These are phyloP conservation scores for Colletes gigas DNA, from an alignment of 1,140 invertebrate genomes.

Conservation along the genomic window DNA sequence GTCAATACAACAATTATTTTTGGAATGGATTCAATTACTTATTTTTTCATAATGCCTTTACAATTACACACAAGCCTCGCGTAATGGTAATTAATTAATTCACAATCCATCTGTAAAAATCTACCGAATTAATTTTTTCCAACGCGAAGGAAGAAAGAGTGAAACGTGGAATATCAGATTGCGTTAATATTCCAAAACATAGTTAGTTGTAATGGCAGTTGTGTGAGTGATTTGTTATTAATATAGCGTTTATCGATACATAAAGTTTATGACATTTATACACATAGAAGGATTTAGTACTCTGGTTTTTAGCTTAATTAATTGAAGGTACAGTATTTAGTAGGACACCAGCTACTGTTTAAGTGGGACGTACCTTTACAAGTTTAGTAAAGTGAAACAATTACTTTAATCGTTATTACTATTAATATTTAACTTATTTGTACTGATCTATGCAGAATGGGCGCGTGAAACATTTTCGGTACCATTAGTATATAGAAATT, in stretches of 20 bases:
- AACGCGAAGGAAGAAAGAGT: conserved; percentile 32
- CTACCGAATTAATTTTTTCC: conserved; percentile 14
- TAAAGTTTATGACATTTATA: conserved; percentile 63
- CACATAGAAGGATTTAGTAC: conserved; percentile 55
- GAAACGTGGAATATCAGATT: conserved; percentile 11
- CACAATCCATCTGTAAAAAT: conserved; percentile 24
- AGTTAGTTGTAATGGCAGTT: conserved; percentile 64
- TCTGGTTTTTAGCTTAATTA: conserved; percentile 57
- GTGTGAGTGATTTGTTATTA: conserved; percentile 57
- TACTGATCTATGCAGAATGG: conserved; percentile 68
- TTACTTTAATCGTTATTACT: conserved; percentile 56
- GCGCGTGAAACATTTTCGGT: conserved; percentile 51
- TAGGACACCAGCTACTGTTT: conserved; percentile 65
- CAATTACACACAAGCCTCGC: conserved; percentile 23
- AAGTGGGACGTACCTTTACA: conserved; percentile 59
- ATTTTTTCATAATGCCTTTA: not conserved
- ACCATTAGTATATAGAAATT: conserved; percentile 34
- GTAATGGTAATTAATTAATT: not conserved
- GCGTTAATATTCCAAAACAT: conserved; percentile 47
- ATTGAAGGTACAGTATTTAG: conserved; percentile 62
- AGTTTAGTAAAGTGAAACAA: conserved; percentile 55
- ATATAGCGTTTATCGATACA: conserved; percentile 53
- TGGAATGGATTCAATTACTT: conserved; percentile 6
- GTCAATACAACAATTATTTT: conserved; percentile 37
- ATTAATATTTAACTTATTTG: conserved; percentile 68